Conservation (phyloP, 1,140 invertebrate genomes). For the Trachymyrmex cornetzi region DNA sequence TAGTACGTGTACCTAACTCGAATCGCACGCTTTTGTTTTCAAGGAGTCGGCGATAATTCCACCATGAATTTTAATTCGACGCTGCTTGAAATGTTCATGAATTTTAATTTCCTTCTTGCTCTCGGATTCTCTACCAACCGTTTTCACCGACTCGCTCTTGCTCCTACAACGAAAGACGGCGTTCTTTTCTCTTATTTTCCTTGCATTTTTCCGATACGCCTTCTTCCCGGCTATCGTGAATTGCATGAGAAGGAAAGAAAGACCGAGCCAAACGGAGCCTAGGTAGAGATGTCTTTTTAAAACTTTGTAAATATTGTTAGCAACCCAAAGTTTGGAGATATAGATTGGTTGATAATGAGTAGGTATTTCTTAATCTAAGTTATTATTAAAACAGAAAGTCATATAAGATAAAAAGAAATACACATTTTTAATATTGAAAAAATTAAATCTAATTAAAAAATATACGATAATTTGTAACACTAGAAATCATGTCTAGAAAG, state of each 20-base stretch:
- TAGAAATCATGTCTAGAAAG: neutral
- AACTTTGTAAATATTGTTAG: constrained; percentile 22
- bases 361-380: neutral
- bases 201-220: neutral
- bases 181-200: neutral
- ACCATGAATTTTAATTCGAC: constrained; percentile 80
- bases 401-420: neutral
- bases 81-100: constrained; percentile 79
- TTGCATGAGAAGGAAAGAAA: constrained; percentile 13
- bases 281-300: neutral
- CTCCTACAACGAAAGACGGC: neutral
- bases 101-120: constrained; percentile 80
- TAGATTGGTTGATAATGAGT: neutral
- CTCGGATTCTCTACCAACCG: constrained; percentile 58
- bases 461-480: neutral
- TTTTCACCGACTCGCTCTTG: constrained; percentile 54
- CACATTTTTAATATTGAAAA: neutral
- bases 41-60: constrained; percentile 76
- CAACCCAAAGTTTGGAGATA: neutral
- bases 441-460: neutral
- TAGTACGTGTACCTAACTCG: constrained; percentile 63
- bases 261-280: neutral
- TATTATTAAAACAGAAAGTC: neutral
- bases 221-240: constrained; percentile 12
- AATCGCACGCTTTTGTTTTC: constrained; percentile 76